phyloP scores from a whole-genome alignment of 1,140 invertebrate genomes.

The Drosophila bipectinata region DNA sequence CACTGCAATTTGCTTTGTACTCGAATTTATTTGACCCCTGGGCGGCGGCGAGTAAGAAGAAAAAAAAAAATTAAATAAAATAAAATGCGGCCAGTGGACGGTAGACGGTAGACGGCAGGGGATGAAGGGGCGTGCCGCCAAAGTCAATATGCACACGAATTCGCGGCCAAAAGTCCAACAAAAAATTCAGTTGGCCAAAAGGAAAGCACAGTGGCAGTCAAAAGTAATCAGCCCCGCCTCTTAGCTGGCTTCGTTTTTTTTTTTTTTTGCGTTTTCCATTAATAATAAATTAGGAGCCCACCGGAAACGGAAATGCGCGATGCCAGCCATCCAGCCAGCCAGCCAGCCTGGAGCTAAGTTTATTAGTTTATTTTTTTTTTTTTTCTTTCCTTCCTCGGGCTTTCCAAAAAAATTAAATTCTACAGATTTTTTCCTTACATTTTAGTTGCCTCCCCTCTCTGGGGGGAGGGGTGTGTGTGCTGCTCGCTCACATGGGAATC shows the following conservation, averaged over 20 bases:
- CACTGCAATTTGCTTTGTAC: constrained; percentile 33
- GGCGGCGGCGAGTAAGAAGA: not conserved
- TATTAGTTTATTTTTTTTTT: constrained; percentile 31
- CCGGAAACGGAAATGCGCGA: constrained; percentile 53
- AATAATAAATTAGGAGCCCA: constrained; percentile 48
- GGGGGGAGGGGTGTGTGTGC: constrained; percentile 1
- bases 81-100: not conserved
- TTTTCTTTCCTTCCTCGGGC: not conserved
- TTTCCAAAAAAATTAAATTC: constrained; percentile 41
- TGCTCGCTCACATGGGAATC: constrained; percentile 41
- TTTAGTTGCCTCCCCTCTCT: not conserved
- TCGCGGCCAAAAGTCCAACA: constrained; percentile 14
- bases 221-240: constrained; percentile 28
- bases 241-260: not conserved
- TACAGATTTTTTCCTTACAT: not conserved
- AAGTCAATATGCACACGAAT: constrained; percentile 23
- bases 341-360: constrained; percentile 41
- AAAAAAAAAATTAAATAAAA: constrained; percentile 1
- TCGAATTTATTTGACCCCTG: constrained; percentile 39
- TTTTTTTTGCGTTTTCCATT: constrained; percentile 20
- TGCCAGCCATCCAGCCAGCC: constrained; percentile 39
- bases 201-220: constrained; percentile 5
- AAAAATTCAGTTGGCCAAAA: constrained; percentile 2
- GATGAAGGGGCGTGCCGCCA: not conserved
- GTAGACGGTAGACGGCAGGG: not conserved